Conservation (phyloP, 2,797 vertebrate species). For the Pogoniulus pusillus region DNA sequence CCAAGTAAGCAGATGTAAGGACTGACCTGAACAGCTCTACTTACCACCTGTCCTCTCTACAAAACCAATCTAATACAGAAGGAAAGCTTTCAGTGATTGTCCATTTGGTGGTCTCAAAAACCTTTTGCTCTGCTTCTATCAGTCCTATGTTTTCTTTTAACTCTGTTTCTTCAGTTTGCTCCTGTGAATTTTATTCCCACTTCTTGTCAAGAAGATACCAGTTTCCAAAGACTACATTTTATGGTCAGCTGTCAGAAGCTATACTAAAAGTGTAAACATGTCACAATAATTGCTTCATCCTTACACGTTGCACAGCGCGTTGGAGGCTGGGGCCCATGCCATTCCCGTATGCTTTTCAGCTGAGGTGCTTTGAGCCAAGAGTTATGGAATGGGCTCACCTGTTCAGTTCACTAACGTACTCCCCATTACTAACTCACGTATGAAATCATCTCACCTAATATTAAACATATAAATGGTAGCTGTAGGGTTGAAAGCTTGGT, state of each 20-base stretch:
- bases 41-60: not conserved
- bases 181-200: not conserved
- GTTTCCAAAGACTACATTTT: not conserved
- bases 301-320: rapidly evolving
- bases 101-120: not conserved
- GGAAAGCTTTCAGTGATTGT: not conserved
- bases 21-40: not conserved
- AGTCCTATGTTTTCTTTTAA: not conserved
- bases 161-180: not conserved
- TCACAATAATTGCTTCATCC: not conserved
- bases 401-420: not conserved
- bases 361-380: not conserved
- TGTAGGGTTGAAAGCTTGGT: not conserved
- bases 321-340: not conserved
- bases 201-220: not conserved
- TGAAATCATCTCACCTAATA: not conserved
- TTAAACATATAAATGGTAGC: not conserved
- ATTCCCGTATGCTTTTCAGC: not conserved
- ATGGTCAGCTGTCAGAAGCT: not conserved
- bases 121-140: not conserved
- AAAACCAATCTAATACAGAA: not conserved
- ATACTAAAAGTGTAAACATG: not conserved
- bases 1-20: not conserved
- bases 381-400: too few species aligned
- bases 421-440: not conserved